Evolutionary conservation across 2,797 vertebrate species (phyloP).

Genomic region (Coregonus ussuriensis): DNA sequence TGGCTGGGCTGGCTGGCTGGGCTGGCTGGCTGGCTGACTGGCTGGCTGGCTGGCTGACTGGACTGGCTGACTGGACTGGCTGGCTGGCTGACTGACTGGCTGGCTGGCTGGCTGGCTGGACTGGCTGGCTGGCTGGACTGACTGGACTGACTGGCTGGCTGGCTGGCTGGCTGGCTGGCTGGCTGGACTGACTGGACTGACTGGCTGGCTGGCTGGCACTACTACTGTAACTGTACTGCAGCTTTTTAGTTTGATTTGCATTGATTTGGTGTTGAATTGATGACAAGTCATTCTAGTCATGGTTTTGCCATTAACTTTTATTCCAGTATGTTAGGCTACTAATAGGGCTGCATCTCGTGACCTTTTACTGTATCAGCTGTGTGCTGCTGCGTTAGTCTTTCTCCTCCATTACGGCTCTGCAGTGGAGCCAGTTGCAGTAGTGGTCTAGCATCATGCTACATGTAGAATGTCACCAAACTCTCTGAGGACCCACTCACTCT

Average conservation of each 20-base stretch:
- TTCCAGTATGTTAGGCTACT: constrained; percentile 24
- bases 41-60: too few relatives aligned
- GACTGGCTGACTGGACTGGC: too few relatives aligned
- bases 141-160: too few relatives aligned
- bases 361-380: constrained; percentile 31
- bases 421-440: constrained; percentile 21
- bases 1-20: too few relatives aligned
- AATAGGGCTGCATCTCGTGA: constrained; percentile 31
- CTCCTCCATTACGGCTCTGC: constrained; percentile 40
- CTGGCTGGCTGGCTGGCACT: too few relatives aligned
- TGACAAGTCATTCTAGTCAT: constrained; percentile 4
- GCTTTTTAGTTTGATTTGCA: too few relatives aligned
- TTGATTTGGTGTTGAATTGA: neutral
- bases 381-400: constrained; percentile 29
- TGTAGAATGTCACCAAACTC: constrained; percentile 58
- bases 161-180: too few relatives aligned
- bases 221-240: constrained; percentile 13
- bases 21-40: too few relatives aligned
- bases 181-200: too few relatives aligned
- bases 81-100: too few relatives aligned
- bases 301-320: constrained; percentile 35
- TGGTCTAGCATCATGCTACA: constrained; percentile 37
- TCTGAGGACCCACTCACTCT: constrained; percentile 44
- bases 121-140: too few relatives aligned
- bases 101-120: too few relatives aligned